Evolutionary conservation across 1,140 invertebrate genomes (phyloP), one percentile per base, ranked within the genome.

Genomic region (Physella acuta): DNA sequence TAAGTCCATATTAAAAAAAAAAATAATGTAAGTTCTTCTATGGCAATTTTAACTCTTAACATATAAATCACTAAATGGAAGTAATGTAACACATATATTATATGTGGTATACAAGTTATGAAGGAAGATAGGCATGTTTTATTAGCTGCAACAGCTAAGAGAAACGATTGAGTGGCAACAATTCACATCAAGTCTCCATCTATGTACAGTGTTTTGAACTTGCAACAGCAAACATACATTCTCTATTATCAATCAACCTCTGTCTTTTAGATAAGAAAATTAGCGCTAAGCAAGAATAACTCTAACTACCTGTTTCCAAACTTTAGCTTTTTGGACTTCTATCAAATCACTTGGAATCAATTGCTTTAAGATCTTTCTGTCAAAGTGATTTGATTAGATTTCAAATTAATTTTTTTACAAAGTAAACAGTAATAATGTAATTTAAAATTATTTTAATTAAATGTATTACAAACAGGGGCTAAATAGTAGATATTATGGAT

Each of bases 311-410:
- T 78, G 90, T 86, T 99, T 99, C 97, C 97, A 99, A 77, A 99
- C 97, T 63, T 92, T 94, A 0, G 92, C 88, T 80, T 91, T 93
- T 85, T 97, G 93, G 73, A 92, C 86, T 87, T 98, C 98, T 39
- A 97, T 88, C 44, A 99, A 87, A 87, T 99, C 96, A 14, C 91
- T 90, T 33, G 97, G 97, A 73, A 99, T 89, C 11, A 99, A 87
- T 14, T 4, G 64, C 2, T 67, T 11, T 17, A 67, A 24, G 31
- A 67, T 28, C 11, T 67, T 53, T 51, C 85, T 99, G 97, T 59
- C 93, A 87, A 58, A 24, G 16, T 58, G 20, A 65, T 26, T 11
- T 44, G n/a, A n/a, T n/a, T n/a, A n/a, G n/a, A n/a, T n/a, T n/a
- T n/a, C n/a, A n/a, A n/a, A n/a, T n/a, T n/a, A 44, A 11, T 44